Evolutionary conservation across 1,140 invertebrate genomes (phyloP).

Genomic region (Drosophila burlai): DNA sequence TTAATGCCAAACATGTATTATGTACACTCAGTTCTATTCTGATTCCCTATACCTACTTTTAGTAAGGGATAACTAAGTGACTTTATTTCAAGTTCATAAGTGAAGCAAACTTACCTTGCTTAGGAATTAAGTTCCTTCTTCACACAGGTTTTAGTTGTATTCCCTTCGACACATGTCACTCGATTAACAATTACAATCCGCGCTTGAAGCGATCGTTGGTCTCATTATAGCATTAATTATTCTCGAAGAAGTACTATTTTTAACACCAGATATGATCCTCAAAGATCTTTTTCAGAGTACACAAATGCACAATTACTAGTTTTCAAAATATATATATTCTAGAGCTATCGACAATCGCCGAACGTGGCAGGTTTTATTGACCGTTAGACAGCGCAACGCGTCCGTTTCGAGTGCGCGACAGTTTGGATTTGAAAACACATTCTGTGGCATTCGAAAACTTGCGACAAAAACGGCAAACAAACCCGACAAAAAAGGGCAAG

Average conservation of each 20-base stretch:
- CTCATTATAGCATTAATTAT: background rate
- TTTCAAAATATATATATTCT: background rate
- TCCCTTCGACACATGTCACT: slow-evolving; percentile 1
- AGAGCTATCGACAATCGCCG: background rate
- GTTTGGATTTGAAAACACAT: slow-evolving; percentile 79
- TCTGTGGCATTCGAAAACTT: slow-evolving; percentile 79
- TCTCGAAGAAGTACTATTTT: background rate
- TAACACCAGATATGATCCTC: background rate
- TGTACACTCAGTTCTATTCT: too few species aligned
- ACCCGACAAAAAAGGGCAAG: slow-evolving; percentile 44
- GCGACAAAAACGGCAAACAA: slow-evolving; percentile 79
- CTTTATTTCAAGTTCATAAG: too few species aligned
- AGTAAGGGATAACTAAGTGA: too few species aligned
- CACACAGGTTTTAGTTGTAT: too few species aligned
- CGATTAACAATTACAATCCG: background rate
- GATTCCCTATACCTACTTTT: too few species aligned
- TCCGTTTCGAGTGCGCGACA: slow-evolving; percentile 82
- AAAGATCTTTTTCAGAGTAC: slow-evolving; percentile 2
- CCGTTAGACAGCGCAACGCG: slow-evolving; percentile 67
- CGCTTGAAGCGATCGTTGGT: background rate
- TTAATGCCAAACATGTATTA: too few species aligned
- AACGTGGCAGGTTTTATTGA: background rate
- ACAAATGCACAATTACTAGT: background rate
- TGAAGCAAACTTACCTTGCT: background rate
- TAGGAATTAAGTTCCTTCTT: background rate